Base-by-base conservation (phyloP, 1,140 invertebrate species). In the Hestina assimilis region DNA sequence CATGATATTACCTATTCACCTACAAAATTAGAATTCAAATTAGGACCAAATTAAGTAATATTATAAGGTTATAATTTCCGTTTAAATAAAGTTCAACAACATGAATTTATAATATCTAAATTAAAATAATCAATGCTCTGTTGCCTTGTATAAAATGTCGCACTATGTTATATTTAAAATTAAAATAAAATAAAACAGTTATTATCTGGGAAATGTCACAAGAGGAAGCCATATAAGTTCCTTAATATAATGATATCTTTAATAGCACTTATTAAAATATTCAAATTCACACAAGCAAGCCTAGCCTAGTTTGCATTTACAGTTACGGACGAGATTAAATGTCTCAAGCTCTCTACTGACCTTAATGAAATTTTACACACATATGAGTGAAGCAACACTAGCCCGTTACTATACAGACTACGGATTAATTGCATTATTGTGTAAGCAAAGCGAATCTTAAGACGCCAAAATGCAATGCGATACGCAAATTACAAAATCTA, bases 161-260 rank as follows among this genome's bases (percentile, higher is more conserved):
- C 23, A 38, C 23, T 17, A 6, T 40, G 21, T 50, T 50, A 19
- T 38, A 38, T 38, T 38, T 11, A 19, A 35, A 54, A 35, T 54
- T 42, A 23, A 46, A 14, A 19, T 42, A 19, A 47, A 47, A 53
- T 47, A 53, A 46, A 41, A 63, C 51, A 55, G 46, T 43, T 54
- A 52, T 41, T 50, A 55, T 45, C 23, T 59, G 55, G 51, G 61
- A 64, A 64, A 51, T 56, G 61, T 60, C 53, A 56, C 57, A 55
- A n/a, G 40, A 64, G 50, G 57, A 53, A 59, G 35, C 42, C 31
- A 24, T 33, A 43, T 52, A 51, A 41, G 17, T 47, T 47, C 17
- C 28, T 38, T 51, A 31, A 48, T 20, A 17, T 59, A 59, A 59
- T 52, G 47, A 53, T 59, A 59, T 59, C 50, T 59, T 53, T 59